These are phyloP conservation scores for Proctacanthus coquilletti DNA, from an alignment of 1,140 invertebrate species.

Conservation along the genomic window DNA sequence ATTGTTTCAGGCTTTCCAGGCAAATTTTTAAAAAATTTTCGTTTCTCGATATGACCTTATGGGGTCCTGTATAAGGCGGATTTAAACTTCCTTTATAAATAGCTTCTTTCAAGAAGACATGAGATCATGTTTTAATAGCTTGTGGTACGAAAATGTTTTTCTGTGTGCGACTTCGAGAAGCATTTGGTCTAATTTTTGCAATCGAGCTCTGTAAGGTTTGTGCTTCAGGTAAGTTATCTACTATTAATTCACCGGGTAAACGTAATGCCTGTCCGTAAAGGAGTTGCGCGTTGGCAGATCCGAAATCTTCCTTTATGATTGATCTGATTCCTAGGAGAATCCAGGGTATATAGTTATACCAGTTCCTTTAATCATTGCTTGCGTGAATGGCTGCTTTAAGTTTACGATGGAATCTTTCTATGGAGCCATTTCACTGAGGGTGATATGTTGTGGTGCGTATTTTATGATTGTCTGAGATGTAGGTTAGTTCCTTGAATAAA, in stretches of 20 bases:
- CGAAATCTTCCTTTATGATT: constrained; percentile 10
- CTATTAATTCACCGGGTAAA: constrained; percentile 14
- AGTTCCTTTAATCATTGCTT: constrained; percentile 12
- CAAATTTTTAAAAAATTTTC: too few species aligned
- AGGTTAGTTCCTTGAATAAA: constrained; percentile 12
- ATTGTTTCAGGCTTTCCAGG: too few species aligned
- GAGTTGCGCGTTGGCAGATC: constrained; percentile 10
- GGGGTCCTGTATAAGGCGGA: too few species aligned
- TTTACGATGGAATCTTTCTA: constrained; percentile 17
- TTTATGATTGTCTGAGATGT: constrained; percentile 6
- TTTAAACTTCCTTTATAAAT: too few species aligned
- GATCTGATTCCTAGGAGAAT: constrained; percentile 19
- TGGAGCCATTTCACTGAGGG: constrained; percentile 14
- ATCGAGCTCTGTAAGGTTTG: too few species aligned
- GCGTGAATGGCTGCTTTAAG: constrained; percentile 17
- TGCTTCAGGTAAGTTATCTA: too few species aligned
- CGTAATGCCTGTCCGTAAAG: constrained; percentile 14
- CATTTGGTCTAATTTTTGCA: too few species aligned
- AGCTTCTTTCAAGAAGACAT: too few species aligned
- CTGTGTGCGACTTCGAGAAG: too few species aligned
- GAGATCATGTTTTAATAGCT: too few species aligned
- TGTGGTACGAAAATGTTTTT: too few species aligned
- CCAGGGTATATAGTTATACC: constrained; percentile 15
- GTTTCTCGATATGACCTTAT: too few species aligned
- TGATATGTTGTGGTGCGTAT: constrained; percentile 16